Evolutionary conservation across 2,113 vertebrate genomes (phyloP), one percentile per base, ranked within the genome.

Genomic region (Antennarius striatus): DNA sequence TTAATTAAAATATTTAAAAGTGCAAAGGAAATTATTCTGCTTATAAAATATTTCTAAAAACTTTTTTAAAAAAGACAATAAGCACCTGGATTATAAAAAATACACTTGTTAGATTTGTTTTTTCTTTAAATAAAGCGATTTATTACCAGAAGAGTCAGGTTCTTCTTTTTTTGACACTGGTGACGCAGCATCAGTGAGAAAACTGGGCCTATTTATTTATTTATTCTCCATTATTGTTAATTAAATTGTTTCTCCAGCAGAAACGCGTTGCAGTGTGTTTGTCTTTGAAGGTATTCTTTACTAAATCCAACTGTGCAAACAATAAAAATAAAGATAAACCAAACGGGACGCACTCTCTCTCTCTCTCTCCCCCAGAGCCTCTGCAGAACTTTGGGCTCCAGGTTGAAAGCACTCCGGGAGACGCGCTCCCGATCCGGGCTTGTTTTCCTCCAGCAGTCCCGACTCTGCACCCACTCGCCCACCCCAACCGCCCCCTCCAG

Each of bases 1-100:
- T 79, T 71, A 59, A 71, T 78, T 65, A n/a, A 66, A 82, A 54
- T 52, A 11, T 10, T 32, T 76, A 2, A 22, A 47, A 53, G 5
- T 9, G 32, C 55, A 16, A 12, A 9, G 3, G 14, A 53, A 55
- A 67, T 63, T 56, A 47, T 70, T 72, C 55, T 61, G 6, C 29
- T 29, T 13, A 14, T 32, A 13, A 50, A 10, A 43, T 43, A 75
- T 73, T 4, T n/a, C 1, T 1, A 17, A 2, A 5, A 46, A 42
- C 11, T 47, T 40, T 10, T 43, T 61, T 57, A 15, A 10, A 17
- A 52, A 29, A 3, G 14, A 10, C 12, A 45, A 30, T 22, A 2
- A 22, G 22, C 22, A 17, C n/a, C 42, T 43, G 42, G 42, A 43
- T 43, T 11, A 5, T 43, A 43, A 43, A 43, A 60, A 17, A 5